These are phyloP conservation scores for Rotaria macrura DNA, from an alignment of 2,888 invertebrate species.

Conservation along the genomic window DNA sequence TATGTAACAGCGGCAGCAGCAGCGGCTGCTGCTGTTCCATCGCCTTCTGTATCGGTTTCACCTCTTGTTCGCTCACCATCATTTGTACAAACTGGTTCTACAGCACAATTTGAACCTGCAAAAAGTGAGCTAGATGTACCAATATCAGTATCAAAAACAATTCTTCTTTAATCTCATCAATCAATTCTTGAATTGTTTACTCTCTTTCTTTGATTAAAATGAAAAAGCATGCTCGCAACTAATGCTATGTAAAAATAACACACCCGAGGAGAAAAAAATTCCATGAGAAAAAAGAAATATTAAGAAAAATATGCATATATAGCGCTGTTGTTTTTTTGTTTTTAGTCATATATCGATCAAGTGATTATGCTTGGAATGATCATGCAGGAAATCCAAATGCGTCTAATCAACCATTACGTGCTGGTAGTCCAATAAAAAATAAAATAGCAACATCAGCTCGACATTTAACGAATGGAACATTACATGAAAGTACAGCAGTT, in stretches of 20 bases:
- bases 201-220: not conserved
- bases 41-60: not conserved
- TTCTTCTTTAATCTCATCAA: not conserved
- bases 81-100: not conserved
- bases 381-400: not conserved
- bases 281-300: too few species aligned
- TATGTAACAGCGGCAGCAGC: not conserved
- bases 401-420: not conserved
- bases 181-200: not conserved
- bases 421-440: not conserved
- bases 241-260: not conserved
- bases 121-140: not conserved
- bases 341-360: not conserved
- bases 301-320: not conserved
- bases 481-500: not conserved
- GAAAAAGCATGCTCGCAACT: not conserved
- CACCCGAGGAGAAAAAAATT: not conserved
- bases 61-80: not conserved
- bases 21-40: not conserved
- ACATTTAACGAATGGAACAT: not conserved
- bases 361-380: not conserved
- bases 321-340: not conserved
- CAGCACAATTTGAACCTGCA: not conserved
- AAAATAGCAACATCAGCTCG: not conserved
- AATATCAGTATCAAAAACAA: not conserved